Conservation (phyloP, 2,888 invertebrate species). For the Daptonema setosum region DNA sequence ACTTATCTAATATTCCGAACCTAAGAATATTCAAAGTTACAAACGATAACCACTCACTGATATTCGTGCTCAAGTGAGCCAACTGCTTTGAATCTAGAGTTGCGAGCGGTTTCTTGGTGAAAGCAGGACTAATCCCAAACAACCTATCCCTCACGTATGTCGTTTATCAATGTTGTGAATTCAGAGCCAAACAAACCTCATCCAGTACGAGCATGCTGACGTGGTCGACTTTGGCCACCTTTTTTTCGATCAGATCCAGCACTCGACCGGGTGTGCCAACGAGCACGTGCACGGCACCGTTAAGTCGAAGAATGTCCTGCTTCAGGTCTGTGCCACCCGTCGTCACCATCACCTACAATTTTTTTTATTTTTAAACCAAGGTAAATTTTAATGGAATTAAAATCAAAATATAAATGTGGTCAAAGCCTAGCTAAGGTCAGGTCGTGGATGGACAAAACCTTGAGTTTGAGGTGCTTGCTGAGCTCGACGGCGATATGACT, state of each 20-base stretch:
- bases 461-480: conserved; percentile 83
- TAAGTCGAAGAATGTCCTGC: conserved; percentile 94
- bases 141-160: no score
- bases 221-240: conserved; percentile 68
- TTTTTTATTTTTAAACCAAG: neutral
- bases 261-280: conserved; percentile 95
- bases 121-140: no score
- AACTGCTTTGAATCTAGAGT: no score
- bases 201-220: conserved; percentile 86
- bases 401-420: no score
- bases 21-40: no score
- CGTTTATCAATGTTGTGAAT: no score
- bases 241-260: conserved; percentile 92
- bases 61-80: no score
- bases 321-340: conserved; percentile 72
- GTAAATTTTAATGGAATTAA: neutral
- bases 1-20: no score
- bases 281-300: conserved; percentile 78
- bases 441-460: conserved; percentile 35
- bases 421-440: no score
- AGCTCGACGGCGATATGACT: conserved; percentile 98
- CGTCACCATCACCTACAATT: conserved; percentile 62
- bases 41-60: no score
- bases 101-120: no score
- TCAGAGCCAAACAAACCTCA: conserved; percentile 38